Evolutionary conservation across 2,888 invertebrate genomes (phyloP).

Genomic region (Capitulum mitella): DNA sequence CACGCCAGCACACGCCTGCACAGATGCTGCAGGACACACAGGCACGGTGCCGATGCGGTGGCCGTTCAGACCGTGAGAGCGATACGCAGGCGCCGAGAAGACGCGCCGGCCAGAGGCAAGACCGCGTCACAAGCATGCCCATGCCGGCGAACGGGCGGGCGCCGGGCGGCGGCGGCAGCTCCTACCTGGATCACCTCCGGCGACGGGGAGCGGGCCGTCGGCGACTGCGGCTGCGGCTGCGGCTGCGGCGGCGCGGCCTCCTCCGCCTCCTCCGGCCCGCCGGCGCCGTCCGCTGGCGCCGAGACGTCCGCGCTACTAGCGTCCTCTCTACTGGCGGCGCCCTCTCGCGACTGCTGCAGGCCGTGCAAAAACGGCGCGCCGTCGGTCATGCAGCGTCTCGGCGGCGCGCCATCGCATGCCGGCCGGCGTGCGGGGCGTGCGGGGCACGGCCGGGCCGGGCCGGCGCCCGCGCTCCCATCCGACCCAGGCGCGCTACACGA

Average conservation of each 20-base stretch:
- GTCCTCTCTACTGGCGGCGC: not conserved
- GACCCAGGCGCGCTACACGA: no score
- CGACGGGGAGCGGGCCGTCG: slow-evolving; percentile 43
- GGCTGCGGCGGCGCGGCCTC: slow-evolving; percentile 34
- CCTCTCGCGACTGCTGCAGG: not conserved
- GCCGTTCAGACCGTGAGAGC: not conserved
- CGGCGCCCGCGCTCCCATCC: no score
- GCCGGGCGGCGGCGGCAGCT: not conserved
- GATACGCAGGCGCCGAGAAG: no score
- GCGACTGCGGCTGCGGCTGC: slow-evolving; percentile 40
- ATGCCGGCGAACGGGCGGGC: no score
- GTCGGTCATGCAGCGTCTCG: no score
- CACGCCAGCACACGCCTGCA: not conserved
- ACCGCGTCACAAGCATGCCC: not conserved
- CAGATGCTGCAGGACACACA: not conserved
- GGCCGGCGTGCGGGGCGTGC: no score
- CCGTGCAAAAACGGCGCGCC: not conserved
- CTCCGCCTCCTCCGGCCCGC: slow-evolving; percentile 13
- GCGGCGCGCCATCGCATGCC: no score
- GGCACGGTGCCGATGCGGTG: no score
- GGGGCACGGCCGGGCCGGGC: no score
- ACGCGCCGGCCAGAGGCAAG: no score
- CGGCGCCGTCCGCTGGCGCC: not conserved
- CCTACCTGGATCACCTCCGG: slow-evolving; percentile 48
- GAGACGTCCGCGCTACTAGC: not conserved